Base-by-base conservation (phyloP, 1,140 invertebrate genomes). In the Aphaenogaster ashmeadi region DNA sequence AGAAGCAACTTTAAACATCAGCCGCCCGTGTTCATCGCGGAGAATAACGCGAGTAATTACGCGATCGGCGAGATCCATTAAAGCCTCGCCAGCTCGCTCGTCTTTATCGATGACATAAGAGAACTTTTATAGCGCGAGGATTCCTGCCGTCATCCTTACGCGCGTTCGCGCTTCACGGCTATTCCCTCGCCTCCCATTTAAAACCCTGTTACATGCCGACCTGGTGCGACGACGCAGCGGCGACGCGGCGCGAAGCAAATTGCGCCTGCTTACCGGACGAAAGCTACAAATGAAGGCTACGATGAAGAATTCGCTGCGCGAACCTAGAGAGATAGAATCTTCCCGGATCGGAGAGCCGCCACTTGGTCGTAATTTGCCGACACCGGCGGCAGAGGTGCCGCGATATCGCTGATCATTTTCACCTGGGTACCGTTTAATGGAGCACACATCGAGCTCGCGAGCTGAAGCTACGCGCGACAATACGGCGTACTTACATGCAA, bases 101-200 rank as follows among this genome's bases (percentile, higher is more conserved):
- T 75, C 80, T 75, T 75, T 50, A 84, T 75, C 80, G 80, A 84
- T 84, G 80, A 84, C 69, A 84, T 75, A 74, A 84, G 69, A 84
- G 80, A 44, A 84, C 54, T 75, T 84, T 84, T 84, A 84, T 84
- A 84, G 69, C 80, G n/a, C 56, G 27, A 84, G 41, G 56, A 84
- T 84, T 84, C 54, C 36, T 58, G 50, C 8, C 38, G 78, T 67
- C 36, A 58, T 81, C 80, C 54, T 83, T 83, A 36, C 79, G 38
- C 58, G 36, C 66, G 67, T 44, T 15, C 64, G 47, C 66, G 47
- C 66, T 15, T 33, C 21, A 5, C 77, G 18, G 52, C 27, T 38
- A 50, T 78, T 11, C 33, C 11, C 27, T 41, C 41, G 9, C 27
- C 69, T 50, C 44, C 38, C 33, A 69, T 72, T 69, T 5, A 47